Evolutionary conservation across 2,888 invertebrate genomes (phyloP), one percentile per base, ranked within the genome.

Genomic region (Drepana falcataria): DNA sequence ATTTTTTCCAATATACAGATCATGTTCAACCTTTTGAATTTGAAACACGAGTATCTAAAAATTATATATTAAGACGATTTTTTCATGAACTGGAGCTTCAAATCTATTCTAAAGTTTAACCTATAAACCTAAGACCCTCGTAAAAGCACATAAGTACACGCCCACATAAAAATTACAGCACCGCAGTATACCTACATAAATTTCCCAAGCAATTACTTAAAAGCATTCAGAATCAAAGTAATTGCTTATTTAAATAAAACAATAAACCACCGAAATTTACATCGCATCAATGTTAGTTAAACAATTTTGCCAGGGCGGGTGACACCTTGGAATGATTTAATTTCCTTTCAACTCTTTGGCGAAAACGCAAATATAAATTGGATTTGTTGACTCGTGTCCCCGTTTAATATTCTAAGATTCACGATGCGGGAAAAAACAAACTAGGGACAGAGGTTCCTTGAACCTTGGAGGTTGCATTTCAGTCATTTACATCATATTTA

Each of bases 341-440:
- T 81, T 80, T 79, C 68, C 74, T 71, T 56, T 59, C 57, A 64
- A 63, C 68, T 75, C 69, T 77, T 73, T 65, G 66, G 64, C 56
- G 66, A 65, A 66, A 71, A 68, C 70, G 63, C 68, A 76, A 76
- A 75, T 71, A 76, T 67, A 78, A 81, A 79, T 80, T 79, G 71
- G 71, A 78, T 81, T 77, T 76, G 72, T 73, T 75, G 74, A 78
- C 72, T 64, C 63, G 68, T 69, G 68, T 69, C 59, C 63, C 64
- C 63, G 56, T 66, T 73, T 75, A 79, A 77, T 79, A 78, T 77
- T 78, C 69, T 63, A 69, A 63, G 62, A 62, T 68, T 71, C 56
- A 68, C 58, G 60, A 59, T 61, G 61, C 57, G 56, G 54, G 58
- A 65, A 63, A 59, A 67, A 66, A 59, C 59, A 59, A 61, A 59